Conservation (phyloP, 2,797 vertebrate species). For the Acrossocheilus fasciatus region DNA sequence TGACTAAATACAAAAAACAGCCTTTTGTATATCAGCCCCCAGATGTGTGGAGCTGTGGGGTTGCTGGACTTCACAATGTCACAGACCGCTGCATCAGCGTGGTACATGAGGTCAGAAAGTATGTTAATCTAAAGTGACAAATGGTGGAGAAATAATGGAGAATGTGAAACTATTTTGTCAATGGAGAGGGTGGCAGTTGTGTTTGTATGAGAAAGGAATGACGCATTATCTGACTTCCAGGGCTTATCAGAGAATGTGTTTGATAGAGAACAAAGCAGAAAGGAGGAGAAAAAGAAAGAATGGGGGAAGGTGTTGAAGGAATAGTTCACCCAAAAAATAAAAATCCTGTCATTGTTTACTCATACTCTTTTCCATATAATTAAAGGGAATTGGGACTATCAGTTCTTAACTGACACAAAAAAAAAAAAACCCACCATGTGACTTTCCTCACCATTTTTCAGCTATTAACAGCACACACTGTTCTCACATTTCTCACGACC, state of each 20-base stretch:
- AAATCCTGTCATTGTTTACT: background rate
- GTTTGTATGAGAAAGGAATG: conserved; percentile 39
- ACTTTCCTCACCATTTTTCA: background rate
- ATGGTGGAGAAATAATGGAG: background rate
- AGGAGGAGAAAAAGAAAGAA: background rate
- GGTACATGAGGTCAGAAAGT: background rate
- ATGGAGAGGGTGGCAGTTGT: background rate
- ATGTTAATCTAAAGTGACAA: background rate
- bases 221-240: conserved; percentile 49
- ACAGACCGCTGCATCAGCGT: background rate
- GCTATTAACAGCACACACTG: background rate
- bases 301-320: conserved; percentile 3
- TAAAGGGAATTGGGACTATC: background rate
- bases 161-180: conserved; percentile 4
- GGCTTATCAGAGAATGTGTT: conserved; percentile 48
- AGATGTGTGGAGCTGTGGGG: conserved; percentile 12
- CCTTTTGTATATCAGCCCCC: background rate
- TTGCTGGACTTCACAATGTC: background rate
- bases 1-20: conserved; percentile 28
- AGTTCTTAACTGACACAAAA: background rate
- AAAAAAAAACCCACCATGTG: background rate
- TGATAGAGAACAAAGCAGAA: conserved; percentile 31
- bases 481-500: background rate
- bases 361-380: background rate
- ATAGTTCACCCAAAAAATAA: background rate